These are phyloP conservation scores for Bombyx mandarina DNA, from an alignment of 1,140 invertebrate genomes.

Conservation along the genomic window DNA sequence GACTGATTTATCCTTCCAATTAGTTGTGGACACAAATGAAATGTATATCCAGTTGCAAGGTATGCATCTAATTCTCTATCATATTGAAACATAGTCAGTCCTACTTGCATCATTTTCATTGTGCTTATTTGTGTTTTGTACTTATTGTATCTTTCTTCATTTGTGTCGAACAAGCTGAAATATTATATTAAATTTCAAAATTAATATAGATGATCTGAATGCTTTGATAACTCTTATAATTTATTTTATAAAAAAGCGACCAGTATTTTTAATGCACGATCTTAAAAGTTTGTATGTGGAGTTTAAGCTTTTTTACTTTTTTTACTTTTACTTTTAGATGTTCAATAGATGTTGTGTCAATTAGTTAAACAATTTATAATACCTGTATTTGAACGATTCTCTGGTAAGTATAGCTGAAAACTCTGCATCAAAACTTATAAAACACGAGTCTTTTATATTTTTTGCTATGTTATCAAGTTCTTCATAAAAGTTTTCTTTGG, in stretches of 20 bases:
- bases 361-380: background rate
- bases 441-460: slow-evolving; percentile 65
- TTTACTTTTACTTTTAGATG: too few relatives aligned
- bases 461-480: slow-evolving; percentile 64
- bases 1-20: slow-evolving; percentile 73
- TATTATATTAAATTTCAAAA: background rate
- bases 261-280: too few relatives aligned
- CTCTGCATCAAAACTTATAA: slow-evolving; percentile 79
- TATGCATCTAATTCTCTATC: slow-evolving; percentile 72
- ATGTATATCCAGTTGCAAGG: slow-evolving; percentile 74
- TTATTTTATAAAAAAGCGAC: too few relatives aligned
- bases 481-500: slow-evolving; percentile 67
- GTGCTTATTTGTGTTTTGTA: slow-evolving; percentile 71
- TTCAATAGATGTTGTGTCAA: too few relatives aligned
- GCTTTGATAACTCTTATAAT: background rate
- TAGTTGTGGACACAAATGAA: slow-evolving; percentile 77
- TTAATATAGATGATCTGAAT: background rate
- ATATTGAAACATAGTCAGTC: slow-evolving; percentile 75
- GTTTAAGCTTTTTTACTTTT: too few relatives aligned
- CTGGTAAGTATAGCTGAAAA: slow-evolving; percentile 74
- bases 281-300: too few relatives aligned
- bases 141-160: slow-evolving; percentile 74
- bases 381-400: slow-evolving; percentile 69
- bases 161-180: slow-evolving; percentile 81
- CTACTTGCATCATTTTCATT: slow-evolving; percentile 76